These are phyloP conservation scores for Tetrao urogallus DNA, from an alignment of 2,113 vertebrate genomes.

Conservation along the genomic window DNA sequence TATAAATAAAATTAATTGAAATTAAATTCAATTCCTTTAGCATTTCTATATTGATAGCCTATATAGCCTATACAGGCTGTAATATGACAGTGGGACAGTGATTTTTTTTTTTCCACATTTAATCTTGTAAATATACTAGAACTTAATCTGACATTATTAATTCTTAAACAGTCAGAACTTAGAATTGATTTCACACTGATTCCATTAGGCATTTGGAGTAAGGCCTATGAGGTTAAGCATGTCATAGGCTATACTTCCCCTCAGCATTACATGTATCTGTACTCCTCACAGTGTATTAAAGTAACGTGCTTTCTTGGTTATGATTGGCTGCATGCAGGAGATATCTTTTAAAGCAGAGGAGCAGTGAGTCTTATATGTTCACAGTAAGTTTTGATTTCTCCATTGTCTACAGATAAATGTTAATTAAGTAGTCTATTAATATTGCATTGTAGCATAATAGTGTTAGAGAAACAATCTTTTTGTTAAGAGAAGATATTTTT, in stretches of 20 bases:
- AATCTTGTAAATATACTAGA: not conserved
- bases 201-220: not conserved
- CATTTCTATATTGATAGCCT: not conserved
- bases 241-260: not conserved
- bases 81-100: not conserved
- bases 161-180: not conserved
- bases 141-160: not conserved
- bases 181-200: not conserved
- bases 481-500: constrained; percentile 7
- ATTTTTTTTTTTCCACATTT: not conserved
- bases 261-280: not conserved
- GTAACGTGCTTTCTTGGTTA: not conserved
- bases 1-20: not conserved
- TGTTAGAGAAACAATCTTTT: not conserved
- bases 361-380: not conserved
- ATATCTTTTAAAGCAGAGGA: not conserved
- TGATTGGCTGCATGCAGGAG: not conserved
- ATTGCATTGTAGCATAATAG: not conserved
- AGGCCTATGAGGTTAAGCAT: not conserved
- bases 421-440: not conserved
- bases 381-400: not conserved
- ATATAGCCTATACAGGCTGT: too few species aligned
- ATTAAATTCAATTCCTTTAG: not conserved
- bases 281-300: not conserved
- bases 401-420: not conserved